phyloP scores from a whole-genome alignment of 1,140 invertebrate species.

The Drosophila pachea region DNA sequence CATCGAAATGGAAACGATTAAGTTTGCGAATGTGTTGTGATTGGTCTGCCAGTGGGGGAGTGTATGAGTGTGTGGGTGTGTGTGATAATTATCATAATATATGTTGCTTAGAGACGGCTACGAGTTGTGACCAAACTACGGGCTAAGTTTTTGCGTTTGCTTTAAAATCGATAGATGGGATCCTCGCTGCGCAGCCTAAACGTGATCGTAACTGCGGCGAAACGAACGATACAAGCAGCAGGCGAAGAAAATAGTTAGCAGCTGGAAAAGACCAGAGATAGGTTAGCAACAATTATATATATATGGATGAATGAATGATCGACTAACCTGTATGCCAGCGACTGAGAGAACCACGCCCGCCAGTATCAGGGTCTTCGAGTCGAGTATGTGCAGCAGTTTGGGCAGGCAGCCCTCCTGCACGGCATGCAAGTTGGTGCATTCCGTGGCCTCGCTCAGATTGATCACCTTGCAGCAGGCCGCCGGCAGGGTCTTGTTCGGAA shows the following conservation, averaged over 20 bases:
- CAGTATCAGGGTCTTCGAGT: constrained; percentile 85
- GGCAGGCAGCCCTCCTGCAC: constrained; percentile 83
- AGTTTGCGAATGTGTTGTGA: constrained; percentile 27
- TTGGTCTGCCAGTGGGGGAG: neutral
- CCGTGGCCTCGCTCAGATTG: constrained; percentile 78
- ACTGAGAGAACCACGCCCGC: constrained; percentile 89
- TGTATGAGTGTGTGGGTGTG: constrained; percentile 10
- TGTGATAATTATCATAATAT: constrained; percentile 15
- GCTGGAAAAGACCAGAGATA: constrained; percentile 80
- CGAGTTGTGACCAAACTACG: constrained; percentile 53
- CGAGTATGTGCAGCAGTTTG: constrained; percentile 82
- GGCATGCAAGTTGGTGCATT: constrained; percentile 81
- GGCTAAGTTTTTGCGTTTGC: constrained; percentile 30
- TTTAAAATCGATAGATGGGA: constrained; percentile 63
- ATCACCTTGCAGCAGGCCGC: constrained; percentile 84
- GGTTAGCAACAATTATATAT: neutral
- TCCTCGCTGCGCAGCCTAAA: constrained; percentile 82
- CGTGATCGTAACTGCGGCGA: constrained; percentile 92
- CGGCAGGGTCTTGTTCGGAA: constrained; percentile 82
- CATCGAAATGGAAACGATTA: constrained; percentile 12
- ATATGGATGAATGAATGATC: neutral
- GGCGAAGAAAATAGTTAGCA: constrained; percentile 92
- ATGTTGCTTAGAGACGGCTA: constrained; percentile 40
- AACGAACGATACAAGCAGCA: constrained; percentile 93
- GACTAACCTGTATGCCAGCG: constrained; percentile 85